Conservation (phyloP, 2,113 vertebrate genomes). For the Indicator maculatus region DNA sequence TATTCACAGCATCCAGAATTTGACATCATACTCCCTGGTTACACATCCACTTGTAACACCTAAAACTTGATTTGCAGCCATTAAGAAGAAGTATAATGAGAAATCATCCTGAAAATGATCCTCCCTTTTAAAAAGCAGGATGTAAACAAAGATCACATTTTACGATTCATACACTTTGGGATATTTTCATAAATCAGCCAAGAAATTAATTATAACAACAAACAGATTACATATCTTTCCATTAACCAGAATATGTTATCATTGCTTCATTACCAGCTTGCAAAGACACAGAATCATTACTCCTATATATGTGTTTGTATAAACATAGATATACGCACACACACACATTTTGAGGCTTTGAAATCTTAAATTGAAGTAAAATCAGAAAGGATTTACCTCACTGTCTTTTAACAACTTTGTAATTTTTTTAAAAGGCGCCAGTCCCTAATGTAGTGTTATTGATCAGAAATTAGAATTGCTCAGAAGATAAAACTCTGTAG, state of each 20-base stretch:
- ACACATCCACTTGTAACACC: neutral
- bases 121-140: neutral
- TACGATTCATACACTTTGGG: neutral
- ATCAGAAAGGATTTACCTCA: neutral
- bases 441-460: slow-evolving; percentile 27
- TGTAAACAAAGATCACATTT: neutral
- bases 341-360: neutral
- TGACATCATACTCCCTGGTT: neutral
- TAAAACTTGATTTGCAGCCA: neutral
- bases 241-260: neutral
- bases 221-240: neutral
- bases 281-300: neutral
- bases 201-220: neutral
- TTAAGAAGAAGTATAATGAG: neutral
- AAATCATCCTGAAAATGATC: neutral
- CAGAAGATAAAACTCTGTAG: slow-evolving; percentile 40
- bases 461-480: slow-evolving; percentile 63
- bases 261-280: neutral
- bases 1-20: neutral
- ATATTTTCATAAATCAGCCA: neutral
- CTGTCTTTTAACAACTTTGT: slow-evolving; percentile 15
- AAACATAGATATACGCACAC: neutral
- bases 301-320: neutral
- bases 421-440: slow-evolving; percentile 13
- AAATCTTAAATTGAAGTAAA: neutral